phyloP scores from a whole-genome alignment of 2,888 invertebrate species.

The Chloroclysta siterata region DNA sequence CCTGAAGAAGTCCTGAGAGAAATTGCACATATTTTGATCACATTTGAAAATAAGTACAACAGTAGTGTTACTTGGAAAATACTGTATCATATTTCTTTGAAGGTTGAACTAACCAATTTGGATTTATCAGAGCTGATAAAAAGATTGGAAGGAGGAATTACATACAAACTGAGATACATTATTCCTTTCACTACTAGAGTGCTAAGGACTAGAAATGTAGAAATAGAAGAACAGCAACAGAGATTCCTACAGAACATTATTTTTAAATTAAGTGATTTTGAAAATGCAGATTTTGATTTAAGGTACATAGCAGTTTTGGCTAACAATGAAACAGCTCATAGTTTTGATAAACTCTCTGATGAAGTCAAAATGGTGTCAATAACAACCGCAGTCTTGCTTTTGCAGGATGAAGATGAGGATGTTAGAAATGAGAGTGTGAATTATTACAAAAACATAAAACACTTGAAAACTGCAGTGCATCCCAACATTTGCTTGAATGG shows the following conservation, averaged over 20 bases:
- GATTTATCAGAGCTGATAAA: conserved; percentile 45
- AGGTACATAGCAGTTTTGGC: conserved; percentile 68
- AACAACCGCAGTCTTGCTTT: conserved; percentile 69
- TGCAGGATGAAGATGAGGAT: conserved; percentile 84
- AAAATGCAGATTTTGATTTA: conserved; percentile 67
- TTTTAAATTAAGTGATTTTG: conserved; percentile 59
- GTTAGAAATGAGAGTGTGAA: conserved; percentile 71
- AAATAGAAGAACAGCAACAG: conserved; percentile 39
- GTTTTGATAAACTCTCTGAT: conserved; percentile 55
- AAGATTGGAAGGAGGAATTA: conserved; percentile 42
- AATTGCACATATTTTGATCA: conserved; percentile 54
- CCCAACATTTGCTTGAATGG: conserved; percentile 65
- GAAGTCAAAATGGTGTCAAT: conserved; percentile 62
- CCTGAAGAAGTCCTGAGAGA: conserved; percentile 46
- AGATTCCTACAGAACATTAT: conserved; percentile 55
- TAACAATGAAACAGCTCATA: conserved; percentile 67
- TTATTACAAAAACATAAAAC: conserved; percentile 59
- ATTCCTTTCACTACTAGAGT: conserved; percentile 65
- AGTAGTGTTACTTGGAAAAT: conserved; percentile 63
- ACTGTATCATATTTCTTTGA: conserved; percentile 62
- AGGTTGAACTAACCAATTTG: conserved; percentile 44
- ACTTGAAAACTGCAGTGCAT: conserved; percentile 48
- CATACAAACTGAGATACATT: conserved; percentile 64
- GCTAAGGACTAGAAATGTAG: conserved; percentile 36
- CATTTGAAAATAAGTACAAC: conserved; percentile 48